Conservation (phyloP, 2,888 invertebrate species). For the Thymelicus sylvestris region DNA sequence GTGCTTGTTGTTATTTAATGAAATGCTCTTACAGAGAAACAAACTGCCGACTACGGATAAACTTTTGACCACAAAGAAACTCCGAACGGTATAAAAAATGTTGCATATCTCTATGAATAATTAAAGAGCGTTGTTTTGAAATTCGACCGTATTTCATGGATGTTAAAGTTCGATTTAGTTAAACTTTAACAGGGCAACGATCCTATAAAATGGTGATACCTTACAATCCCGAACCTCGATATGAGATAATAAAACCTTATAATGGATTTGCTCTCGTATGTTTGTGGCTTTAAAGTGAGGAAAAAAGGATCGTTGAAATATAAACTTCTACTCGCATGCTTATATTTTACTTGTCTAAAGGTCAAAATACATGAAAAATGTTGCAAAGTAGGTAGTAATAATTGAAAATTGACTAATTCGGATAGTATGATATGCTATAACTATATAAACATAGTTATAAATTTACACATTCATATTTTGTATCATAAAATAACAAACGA, state of each 20-base stretch:
- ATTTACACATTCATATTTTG: no score
- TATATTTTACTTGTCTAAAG: constrained; percentile 32
- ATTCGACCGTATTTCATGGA: neutral
- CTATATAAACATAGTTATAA: no score
- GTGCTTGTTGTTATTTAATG: no score
- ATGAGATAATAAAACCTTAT: constrained; percentile 77
- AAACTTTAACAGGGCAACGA: constrained; percentile 42
- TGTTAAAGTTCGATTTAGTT: constrained; percentile 10
- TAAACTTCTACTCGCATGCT: constrained; percentile 1
- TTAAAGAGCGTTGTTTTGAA: constrained; percentile 52
- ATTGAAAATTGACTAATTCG: neutral
- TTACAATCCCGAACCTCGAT: constrained; percentile 73
- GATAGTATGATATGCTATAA: no score
- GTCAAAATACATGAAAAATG: neutral
- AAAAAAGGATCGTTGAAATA: constrained; percentile 52
- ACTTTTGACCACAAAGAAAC: constrained; percentile 69
- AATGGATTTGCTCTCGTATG: constrained; percentile 72
- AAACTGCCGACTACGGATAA: constrained; percentile 36
- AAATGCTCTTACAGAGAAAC: neutral
- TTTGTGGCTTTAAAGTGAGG: constrained; percentile 62
- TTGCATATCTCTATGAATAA: constrained; percentile 68
- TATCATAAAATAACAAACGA: no score
- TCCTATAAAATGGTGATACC: constrained; percentile 53
- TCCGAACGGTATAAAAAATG: constrained; percentile 64
- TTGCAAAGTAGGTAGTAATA: neutral